Conservation (phyloP, 2,888 invertebrate genomes). For the Acleris cristana region DNA sequence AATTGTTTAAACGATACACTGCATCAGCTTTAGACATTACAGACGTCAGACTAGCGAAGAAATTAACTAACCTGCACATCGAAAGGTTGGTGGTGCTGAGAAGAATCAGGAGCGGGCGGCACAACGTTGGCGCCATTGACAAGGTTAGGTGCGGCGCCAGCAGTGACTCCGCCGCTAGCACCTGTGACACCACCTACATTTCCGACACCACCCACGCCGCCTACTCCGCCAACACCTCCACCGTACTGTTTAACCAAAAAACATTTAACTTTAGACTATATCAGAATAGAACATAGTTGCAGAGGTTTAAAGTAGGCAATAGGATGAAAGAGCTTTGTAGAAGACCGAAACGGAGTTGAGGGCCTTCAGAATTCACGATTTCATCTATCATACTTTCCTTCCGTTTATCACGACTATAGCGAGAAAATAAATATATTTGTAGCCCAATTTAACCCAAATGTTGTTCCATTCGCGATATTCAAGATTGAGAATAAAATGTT, state of each 20-base stretch:
- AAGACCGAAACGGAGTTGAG: too few relatives aligned
- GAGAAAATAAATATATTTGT: too few relatives aligned
- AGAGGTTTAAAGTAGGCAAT: too few relatives aligned
- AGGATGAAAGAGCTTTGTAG: too few relatives aligned
- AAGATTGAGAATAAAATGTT: too few relatives aligned
- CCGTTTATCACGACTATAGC: too few relatives aligned
- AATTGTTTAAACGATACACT: too few relatives aligned
- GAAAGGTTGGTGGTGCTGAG: constrained; percentile 88
- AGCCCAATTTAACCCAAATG: too few relatives aligned
- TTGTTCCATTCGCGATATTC: too few relatives aligned
- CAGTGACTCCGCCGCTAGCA: constrained; percentile 55
- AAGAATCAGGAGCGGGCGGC: constrained; percentile 77
- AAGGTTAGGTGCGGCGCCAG: constrained; percentile 56
- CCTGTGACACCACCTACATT: constrained; percentile 47
- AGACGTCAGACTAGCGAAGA: not conserved
- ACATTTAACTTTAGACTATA: not conserved
- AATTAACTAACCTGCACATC: constrained; percentile 88
- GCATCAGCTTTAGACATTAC: not conserved
- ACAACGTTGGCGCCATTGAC: constrained; percentile 78
- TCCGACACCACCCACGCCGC: constrained; percentile 44
- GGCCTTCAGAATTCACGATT: too few relatives aligned
- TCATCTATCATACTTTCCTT: too few relatives aligned
- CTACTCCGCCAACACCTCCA: constrained; percentile 49
- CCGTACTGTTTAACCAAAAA: constrained; percentile 48
- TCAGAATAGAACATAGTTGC: too few relatives aligned